Base-by-base conservation (phyloP, 2,888 invertebrate genomes). In the Philaethria dido region DNA sequence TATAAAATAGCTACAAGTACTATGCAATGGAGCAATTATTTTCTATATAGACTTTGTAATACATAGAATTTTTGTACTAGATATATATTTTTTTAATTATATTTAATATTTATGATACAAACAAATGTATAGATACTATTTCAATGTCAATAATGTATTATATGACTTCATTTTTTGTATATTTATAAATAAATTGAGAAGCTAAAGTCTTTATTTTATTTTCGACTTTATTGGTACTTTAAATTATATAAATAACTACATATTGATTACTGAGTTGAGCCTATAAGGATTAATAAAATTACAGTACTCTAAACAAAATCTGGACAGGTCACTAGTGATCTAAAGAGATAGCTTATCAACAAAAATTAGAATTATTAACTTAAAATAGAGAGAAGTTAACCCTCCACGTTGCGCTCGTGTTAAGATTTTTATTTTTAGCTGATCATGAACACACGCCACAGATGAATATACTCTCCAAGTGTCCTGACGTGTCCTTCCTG, bases 361-460 rank as follows among this genome's bases (percentile, higher is more conserved):
- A 29, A 29, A 48, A 60, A 29, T 8, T 42, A 29, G 18, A 39
- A 50, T 78, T 82, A 80, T 74, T 73, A 75, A 75, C 81, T 79
- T 75, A 73, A 84, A 87, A 88, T 89, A 89, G 87, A 88, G 89
- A 89, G 87, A 78, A 77, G 72, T 39, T 73, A 83, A 82, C 87
- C 89, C 90, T 88, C 88, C 85, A 73, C 80, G 78, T 78, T 74
- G 82, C 80, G 80, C 80, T 80, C 78, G 81, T 80, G 80, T 75
- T 70, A 64, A 29, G 75, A n/a, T n/a, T 70, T 79, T 82, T 91
- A 90, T 89, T 86, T 89, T 79, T 85, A 80, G 75, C 76, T 75
- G 33, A 80, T 76, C 80, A 78, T 80, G 79, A 82, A 77, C 70
- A 74, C 74, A 71, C 79, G 83, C 80, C 83, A 78, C 69, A 78